Evolutionary conservation across 2,888 invertebrate genomes (phyloP), one percentile per base, ranked within the genome.

Genomic region (Dynastes maya): DNA sequence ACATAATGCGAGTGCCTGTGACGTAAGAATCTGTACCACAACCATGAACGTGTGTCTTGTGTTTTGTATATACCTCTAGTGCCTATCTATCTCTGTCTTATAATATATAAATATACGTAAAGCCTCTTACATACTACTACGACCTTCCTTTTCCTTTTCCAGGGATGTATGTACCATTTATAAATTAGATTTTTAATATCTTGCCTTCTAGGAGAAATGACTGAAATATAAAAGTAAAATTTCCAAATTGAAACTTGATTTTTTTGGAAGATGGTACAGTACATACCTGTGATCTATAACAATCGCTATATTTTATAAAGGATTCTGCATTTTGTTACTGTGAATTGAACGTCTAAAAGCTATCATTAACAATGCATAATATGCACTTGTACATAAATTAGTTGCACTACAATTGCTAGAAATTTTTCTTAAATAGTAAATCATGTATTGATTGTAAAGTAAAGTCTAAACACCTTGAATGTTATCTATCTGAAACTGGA

Each of bases 1-100:
- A 94, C 93, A 93, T 93, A 92, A 93, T 94, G 92, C 94, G 94
- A 92, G 94, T 95, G 92, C 93, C 94, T 93, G 92, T 95, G 90
- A 94, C 95, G 95, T 95, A 95, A 95, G 95, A 91, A 84, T 86
- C 85, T 86, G 85, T 85, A 84, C 84, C 83, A 83, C 83, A 83
- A 83, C 77, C 74, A 71, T 61, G 61, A 71, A 77, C 64, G 70
- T 75, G 78, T 76, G 63, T 77, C 81, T 82, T 82, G 77, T 76
- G 82, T 82, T 78, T 81, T 80, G 80, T 82, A 78, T 78, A 58
- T 80, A 72, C 32, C 74, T 79, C 53, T 72, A 65, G 63, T 71
- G 49, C 72, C 71, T 55, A 64, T 45, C 49, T 68, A 37, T 65
- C 65, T 68, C 49, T 68, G 13, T 51, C 22, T 13, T 68, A 29